These are phyloP conservation scores for Ctenicera cuprea DNA, from an alignment of 2,888 invertebrate genomes.

Conservation along the genomic window DNA sequence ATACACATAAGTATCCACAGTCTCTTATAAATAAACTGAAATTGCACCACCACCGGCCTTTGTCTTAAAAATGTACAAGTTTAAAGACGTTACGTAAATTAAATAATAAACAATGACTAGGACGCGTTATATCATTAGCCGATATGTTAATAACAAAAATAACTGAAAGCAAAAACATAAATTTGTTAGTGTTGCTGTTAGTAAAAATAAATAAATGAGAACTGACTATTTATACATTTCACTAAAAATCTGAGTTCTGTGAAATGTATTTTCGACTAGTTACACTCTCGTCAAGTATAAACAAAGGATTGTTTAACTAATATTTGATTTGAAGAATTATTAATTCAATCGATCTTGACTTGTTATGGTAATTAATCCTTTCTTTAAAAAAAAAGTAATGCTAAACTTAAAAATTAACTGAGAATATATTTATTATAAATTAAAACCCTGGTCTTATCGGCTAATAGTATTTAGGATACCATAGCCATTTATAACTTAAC, in stretches of 20 bases:
- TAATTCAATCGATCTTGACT: slow-evolving; percentile 1
- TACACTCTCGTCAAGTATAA: slow-evolving; percentile 61
- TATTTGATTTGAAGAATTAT: neutral
- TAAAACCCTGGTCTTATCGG: slow-evolving; percentile 65
- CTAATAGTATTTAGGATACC: slow-evolving; percentile 68
- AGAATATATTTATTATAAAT: slow-evolving; percentile 27
- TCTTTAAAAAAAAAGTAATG: slow-evolving; percentile 38
- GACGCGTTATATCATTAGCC: slow-evolving; percentile 70
- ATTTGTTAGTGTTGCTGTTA: slow-evolving; percentile 54
- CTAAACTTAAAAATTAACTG: slow-evolving; percentile 42
- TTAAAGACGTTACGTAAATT: neutral
- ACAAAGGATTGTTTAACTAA: slow-evolving; percentile 44
- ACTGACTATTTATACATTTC: slow-evolving; percentile 60
- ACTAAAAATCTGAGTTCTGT: slow-evolving; percentile 46
- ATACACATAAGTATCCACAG: slow-evolving; percentile 22
- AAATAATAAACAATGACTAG: slow-evolving; percentile 66
- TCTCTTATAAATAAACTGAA: slow-evolving; percentile 31
- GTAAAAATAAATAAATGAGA: slow-evolving; percentile 63
- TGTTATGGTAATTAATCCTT: slow-evolving; percentile 29
- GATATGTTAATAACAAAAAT: slow-evolving; percentile 64
- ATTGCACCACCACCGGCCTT: slow-evolving; percentile 52
- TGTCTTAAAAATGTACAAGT: neutral
- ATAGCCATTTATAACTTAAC: slow-evolving; percentile 55
- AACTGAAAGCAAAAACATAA: slow-evolving; percentile 58
- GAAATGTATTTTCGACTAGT: slow-evolving; percentile 62